Conservation (phyloP, 2,797 vertebrate genomes). For the Hyperoplus lanceolatus region DNA sequence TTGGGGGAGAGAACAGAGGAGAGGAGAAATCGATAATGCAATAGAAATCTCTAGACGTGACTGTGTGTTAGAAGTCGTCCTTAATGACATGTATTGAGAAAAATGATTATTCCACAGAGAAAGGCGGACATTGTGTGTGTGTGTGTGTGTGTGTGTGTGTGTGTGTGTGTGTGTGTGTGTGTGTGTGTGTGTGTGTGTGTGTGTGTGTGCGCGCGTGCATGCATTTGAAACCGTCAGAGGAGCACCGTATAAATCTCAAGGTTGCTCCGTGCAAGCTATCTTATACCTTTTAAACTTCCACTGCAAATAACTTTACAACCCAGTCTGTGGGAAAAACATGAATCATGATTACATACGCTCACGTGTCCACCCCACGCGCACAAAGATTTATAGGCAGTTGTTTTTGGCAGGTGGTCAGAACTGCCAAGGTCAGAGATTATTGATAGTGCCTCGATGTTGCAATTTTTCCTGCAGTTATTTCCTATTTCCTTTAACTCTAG, state of each 20-base stretch:
- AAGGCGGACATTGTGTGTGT: constrained; percentile 36
- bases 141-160: constrained; percentile 8
- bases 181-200: constrained; percentile 20
- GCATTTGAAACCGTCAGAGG: constrained; percentile 30
- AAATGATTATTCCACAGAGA: constrained; percentile 72
- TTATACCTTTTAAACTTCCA: constrained; percentile 68
- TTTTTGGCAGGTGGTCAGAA: constrained; percentile 71
- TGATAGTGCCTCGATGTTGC: constrained; percentile 58
- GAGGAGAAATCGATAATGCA: constrained; percentile 76
- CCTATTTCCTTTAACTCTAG: constrained; percentile 20
- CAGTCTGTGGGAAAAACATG: constrained; percentile 51
- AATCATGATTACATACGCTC: constrained; percentile 57
- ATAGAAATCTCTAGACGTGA: constrained; percentile 76
- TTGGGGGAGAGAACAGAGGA: constrained; percentile 60
- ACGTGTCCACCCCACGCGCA: constrained; percentile 16
- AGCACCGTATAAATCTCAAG: constrained; percentile 71
- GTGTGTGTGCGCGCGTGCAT: constrained; percentile 17
- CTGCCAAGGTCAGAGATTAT: constrained; percentile 74
- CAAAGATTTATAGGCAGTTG: constrained; percentile 67
- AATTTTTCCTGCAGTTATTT: constrained; percentile 37
- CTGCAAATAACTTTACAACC: constrained; percentile 68
- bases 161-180: constrained; percentile 6
- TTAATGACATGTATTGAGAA: constrained; percentile 75
- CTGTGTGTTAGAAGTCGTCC: constrained; percentile 73
- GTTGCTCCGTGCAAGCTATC: constrained; percentile 65